These are phyloP conservation scores for Athene noctua DNA, from an alignment of 2,113 vertebrate genomes.

Conservation along the genomic window DNA sequence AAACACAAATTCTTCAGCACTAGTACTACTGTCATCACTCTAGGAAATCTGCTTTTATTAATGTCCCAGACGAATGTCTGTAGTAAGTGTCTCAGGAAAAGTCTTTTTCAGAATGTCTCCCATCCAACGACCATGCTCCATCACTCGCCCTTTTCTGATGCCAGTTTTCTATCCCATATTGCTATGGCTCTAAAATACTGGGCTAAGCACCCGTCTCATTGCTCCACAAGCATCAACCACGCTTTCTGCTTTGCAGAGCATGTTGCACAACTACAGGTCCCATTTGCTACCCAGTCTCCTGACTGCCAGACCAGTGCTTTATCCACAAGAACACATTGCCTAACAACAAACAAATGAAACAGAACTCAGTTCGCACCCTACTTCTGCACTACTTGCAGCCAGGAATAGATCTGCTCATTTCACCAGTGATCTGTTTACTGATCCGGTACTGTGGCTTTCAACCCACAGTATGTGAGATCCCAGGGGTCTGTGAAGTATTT, in stretches of 20 bases:
- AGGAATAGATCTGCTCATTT: background rate
- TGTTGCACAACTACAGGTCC: background rate
- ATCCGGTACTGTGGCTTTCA: background rate
- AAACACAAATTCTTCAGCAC: background rate
- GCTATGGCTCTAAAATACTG: background rate
- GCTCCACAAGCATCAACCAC: background rate
- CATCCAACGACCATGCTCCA: background rate
- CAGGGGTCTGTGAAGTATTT: background rate
- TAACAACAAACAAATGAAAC: background rate
- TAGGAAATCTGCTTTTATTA: background rate
- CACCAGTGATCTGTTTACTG: background rate
- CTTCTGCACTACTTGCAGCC: background rate
- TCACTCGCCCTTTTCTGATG: background rate
- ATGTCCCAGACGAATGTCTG: background rate
- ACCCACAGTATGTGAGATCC: background rate
- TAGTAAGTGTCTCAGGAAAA: background rate
- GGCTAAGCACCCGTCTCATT: accelerated
- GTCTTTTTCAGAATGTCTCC: background rate
- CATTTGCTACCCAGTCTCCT: background rate
- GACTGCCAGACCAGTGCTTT: background rate
- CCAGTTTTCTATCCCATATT: background rate
- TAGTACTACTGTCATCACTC: background rate
- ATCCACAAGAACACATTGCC: background rate
- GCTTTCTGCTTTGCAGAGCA: background rate
- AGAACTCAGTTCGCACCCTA: background rate